Percentiles rank a stretch among this genome's conserved stretches.
These are phyloP conservation scores for Cairina moschata DNA, from an alignment of 2,113 vertebrate genomes.

Conservation along the genomic window DNA sequence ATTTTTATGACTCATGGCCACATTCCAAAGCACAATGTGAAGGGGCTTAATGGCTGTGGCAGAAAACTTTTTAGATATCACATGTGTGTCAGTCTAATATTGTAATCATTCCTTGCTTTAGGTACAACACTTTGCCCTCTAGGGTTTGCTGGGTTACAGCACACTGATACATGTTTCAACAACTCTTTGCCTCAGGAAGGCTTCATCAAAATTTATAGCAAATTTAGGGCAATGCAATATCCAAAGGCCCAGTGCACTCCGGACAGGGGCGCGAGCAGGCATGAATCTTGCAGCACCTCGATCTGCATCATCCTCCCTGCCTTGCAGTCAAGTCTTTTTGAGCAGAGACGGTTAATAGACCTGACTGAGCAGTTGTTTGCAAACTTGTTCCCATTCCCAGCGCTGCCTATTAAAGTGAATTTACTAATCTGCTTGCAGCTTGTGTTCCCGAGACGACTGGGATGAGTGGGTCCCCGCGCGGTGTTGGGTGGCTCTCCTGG, in stretches of 20 bases:
- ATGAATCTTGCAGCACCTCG: neutral
- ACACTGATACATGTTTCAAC: slow-evolving; percentile 1
- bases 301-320: neutral
- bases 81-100: slow-evolving; percentile 23
- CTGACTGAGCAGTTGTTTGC: fast-evolving
- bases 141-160: slow-evolving; percentile 27
- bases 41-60: slow-evolving; percentile 36
- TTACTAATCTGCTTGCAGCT: neutral
- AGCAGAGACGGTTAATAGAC: neutral
- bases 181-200: slow-evolving; percentile 1
- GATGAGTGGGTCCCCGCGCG: fast-evolving
- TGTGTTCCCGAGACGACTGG: neutral
- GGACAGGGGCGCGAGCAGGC: neutral
- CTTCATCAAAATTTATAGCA: slow-evolving; percentile 15
- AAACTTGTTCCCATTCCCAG: neutral
- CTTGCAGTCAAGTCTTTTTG: neutral
- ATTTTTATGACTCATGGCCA: slow-evolving; percentile 51
- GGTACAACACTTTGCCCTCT: neutral
- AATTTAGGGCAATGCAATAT: neutral
- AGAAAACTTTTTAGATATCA: slow-evolving; percentile 52
- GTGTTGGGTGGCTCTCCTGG: fast-evolving
- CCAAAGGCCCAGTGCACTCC: neutral
- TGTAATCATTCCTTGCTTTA: slow-evolving; percentile 46
- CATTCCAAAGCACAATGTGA: slow-evolving; percentile 52
- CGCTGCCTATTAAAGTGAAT: neutral